Evolutionary conservation across 2,888 invertebrate species (phyloP).

Genomic region (Rotaria macrura): DNA sequence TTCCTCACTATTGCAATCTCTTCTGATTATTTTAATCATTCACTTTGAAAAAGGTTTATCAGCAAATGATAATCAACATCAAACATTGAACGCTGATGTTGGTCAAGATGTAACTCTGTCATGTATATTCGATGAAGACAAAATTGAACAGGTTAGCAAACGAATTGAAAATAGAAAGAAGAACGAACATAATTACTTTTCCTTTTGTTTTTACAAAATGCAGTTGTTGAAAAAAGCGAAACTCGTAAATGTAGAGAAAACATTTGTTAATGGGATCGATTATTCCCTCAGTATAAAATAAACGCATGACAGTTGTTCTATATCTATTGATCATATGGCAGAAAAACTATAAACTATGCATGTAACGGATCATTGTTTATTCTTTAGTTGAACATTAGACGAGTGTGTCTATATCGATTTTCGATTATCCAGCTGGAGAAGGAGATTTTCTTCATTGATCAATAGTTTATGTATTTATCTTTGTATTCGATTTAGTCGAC

Average conservation of each 20-base stretch:
- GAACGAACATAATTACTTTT: no score
- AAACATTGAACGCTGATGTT: neutral
- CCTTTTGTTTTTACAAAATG: no score
- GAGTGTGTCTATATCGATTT: slow-evolving; percentile 12
- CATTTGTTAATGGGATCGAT: neutral
- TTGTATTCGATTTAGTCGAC: neutral
- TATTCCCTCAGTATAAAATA: neutral
- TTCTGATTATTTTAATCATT: neutral
- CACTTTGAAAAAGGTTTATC: neutral
- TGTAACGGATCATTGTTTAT: slow-evolving; percentile 8
- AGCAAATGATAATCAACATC: neutral
- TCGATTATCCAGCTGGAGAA: neutral
- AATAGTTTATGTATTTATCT: neutral
- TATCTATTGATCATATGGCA: neutral
- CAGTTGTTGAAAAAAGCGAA: no score
- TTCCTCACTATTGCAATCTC: neutral
- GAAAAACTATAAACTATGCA: neutral
- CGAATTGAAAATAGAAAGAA: no score
- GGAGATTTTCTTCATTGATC: neutral
- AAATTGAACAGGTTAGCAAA: slow-evolving; percentile 4
- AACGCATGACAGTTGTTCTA: neutral
- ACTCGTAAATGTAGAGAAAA: no score
- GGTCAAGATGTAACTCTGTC: slow-evolving; percentile 16
- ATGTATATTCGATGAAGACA: neutral
- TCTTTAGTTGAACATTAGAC: slow-evolving; percentile 3